phyloP scores from a whole-genome alignment of 2,113 vertebrate genomes.

The Bufo bufo region DNA sequence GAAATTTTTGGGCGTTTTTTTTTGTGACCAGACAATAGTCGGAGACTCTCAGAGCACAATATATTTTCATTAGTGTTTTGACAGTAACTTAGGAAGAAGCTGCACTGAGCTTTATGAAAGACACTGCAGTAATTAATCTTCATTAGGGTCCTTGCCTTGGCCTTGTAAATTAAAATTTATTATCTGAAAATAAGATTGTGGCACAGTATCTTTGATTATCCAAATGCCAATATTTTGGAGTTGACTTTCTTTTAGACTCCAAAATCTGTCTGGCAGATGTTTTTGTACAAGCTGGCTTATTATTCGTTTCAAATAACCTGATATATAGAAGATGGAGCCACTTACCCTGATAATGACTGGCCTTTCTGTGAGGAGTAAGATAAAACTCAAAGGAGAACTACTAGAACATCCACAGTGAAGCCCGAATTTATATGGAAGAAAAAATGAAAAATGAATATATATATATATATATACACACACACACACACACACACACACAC shows the following conservation, averaged over 20 bases:
- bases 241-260: constrained; percentile 60
- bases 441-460: too few species aligned
- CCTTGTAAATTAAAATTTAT: constrained; percentile 74
- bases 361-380: not conserved
- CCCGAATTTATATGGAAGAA: too few species aligned
- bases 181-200: constrained; percentile 63
- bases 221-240: constrained; percentile 63
- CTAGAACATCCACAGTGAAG: not conserved
- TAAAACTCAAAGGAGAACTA: not conserved
- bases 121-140: constrained; percentile 76
- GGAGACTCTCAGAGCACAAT: constrained; percentile 60
- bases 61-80: constrained; percentile 69
- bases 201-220: constrained; percentile 67
- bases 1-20: constrained; percentile 53
- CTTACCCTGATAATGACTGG: not conserved
- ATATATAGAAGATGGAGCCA: not conserved
- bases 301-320: constrained; percentile 59
- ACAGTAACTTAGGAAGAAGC: constrained; percentile 66
- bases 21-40: constrained; percentile 56
- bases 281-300: constrained; percentile 62
- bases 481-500: too few species aligned
- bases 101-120: constrained; percentile 64
- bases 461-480: too few species aligned
- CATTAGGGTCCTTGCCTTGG: constrained; percentile 67
- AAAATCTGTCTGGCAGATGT: constrained; percentile 58